Evolutionary conservation across 1,140 invertebrate genomes (phyloP), one percentile per base, ranked within the genome.

Genomic region (Drosophila leontia): DNA sequence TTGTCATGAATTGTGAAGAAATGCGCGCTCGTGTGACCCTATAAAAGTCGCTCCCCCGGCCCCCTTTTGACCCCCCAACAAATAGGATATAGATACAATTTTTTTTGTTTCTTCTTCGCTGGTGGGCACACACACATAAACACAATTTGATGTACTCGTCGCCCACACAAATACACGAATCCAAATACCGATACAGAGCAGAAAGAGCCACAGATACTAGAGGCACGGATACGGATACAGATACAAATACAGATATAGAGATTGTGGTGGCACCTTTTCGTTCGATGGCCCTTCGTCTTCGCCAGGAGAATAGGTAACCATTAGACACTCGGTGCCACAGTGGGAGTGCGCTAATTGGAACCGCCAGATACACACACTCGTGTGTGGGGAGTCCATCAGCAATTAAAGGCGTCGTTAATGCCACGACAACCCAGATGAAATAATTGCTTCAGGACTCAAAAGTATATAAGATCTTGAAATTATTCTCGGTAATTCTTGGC

Each of bases 11-110:
- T 87, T 87, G 84, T 87, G 80, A 87, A 87, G 84, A 87, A 87
- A 87, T 87, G 84, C 80, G 85, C 84, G 84, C 85, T 90, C 80
- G 84, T 87, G 85, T 87, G 84, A 87, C 84, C 78, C 80, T 82
- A 82, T 71, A 82, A 78, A 65, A 68, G 68, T 78, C 34, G 56
- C 63, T 39, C 3, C 7, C 47, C 35, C 45, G 12, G 13, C 32
- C 12, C 45, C 39, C 4, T 26, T 53, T 39, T 47, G 34, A 48
- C 50, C 56, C 63, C 12, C 53, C 48, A 82, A 82, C 74, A 91
- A 91, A 91, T 80, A 84, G 79, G 85, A 91, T 90, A 88, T 91
- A 91, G 88, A 91, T 91, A 91, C 84, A 91, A 78, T 78, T 85
- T 87, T 87, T 78, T 78, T 69, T 74, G 77, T 82, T 86, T 74